Conservation (phyloP, 1,140 invertebrate genomes). For the Zaprionus gabonicus region DNA sequence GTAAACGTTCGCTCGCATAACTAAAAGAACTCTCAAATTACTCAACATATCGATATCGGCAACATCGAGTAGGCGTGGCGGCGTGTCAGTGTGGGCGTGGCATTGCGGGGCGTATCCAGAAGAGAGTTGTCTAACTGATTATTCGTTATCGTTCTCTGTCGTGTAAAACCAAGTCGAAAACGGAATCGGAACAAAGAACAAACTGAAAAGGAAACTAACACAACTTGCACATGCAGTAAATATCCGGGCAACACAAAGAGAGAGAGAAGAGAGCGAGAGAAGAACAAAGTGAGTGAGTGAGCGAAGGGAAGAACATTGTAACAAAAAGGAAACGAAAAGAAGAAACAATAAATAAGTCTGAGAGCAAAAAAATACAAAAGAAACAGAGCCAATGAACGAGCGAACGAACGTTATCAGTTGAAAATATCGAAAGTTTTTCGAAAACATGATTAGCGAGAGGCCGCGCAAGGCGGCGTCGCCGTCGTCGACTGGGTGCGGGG, state of each 20-base stretch:
- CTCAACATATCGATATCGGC: not conserved
- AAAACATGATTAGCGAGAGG: slow-evolving; percentile 21
- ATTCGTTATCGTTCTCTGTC: not conserved
- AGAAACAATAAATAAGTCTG: not conserved
- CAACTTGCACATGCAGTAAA: slow-evolving; percentile 46
- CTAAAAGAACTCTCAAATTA: slow-evolving; percentile 1
- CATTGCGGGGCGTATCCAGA: not conserved
- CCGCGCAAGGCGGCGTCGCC: too few relatives aligned
- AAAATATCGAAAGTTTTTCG: slow-evolving; percentile 9
- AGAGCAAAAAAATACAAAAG: slow-evolving; percentile 10
- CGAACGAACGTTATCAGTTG: slow-evolving; percentile 14
- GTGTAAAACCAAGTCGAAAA: not conserved
- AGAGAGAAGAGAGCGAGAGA: not conserved
- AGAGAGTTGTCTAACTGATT: slow-evolving; percentile 9
- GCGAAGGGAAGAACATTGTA: not conserved
- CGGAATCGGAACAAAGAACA: slow-evolving; percentile 19
- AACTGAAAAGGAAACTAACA: slow-evolving; percentile 18
- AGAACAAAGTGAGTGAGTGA: not conserved
- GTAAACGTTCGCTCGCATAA: not conserved
- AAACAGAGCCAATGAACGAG: not conserved
- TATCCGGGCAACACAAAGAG: slow-evolving; percentile 21
- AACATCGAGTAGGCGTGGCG: slow-evolving; percentile 4
- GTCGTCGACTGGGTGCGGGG: too few relatives aligned
- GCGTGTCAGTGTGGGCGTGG: slow-evolving; percentile 7
- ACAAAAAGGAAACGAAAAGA: not conserved